These are phyloP conservation scores for Thalassaphorura encarpata DNA, from an alignment of 1,140 invertebrate genomes.

Conservation along the genomic window DNA sequence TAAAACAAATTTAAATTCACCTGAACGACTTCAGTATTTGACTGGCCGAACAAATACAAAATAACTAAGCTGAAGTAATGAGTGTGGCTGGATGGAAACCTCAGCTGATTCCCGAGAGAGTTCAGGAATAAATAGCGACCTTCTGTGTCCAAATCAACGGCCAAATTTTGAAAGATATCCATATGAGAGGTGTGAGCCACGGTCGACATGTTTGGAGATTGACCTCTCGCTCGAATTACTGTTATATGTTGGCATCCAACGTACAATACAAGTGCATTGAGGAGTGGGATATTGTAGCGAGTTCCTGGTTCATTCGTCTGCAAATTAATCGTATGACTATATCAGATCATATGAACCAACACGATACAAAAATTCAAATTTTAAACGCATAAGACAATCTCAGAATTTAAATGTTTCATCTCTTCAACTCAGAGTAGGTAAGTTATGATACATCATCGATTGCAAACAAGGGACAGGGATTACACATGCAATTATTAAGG, in stretches of 20 bases:
- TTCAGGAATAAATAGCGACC: slow-evolving; percentile 95
- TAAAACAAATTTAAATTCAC: slow-evolving; percentile 33
- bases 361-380: too few relatives aligned
- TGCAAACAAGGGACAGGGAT: not conserved
- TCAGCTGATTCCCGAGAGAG: slow-evolving; percentile 93
- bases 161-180: slow-evolving; percentile 99
- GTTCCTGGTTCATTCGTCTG: slow-evolving; percentile 70
- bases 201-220: slow-evolving; percentile 86
- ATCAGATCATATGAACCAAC: too few relatives aligned
- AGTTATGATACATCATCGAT: not conserved
- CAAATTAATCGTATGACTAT: slow-evolving; percentile 5
- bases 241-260: slow-evolving; percentile 93
- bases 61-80: slow-evolving; percentile 98
- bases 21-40: slow-evolving; percentile 92
- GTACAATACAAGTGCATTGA: slow-evolving; percentile 95
- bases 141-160: slow-evolving; percentile 94
- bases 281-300: slow-evolving; percentile 87
- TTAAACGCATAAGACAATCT: too few relatives aligned
- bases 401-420: not conserved
- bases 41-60: slow-evolving; percentile 94
- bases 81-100: slow-evolving; percentile 98
- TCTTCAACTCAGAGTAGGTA: not conserved
- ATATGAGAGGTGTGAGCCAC: slow-evolving; percentile 96
- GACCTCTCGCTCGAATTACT: slow-evolving; percentile 72
- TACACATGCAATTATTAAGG: too few relatives aligned